Evolutionary conservation across 1,140 invertebrate species (phyloP).

Genomic region (Protaetia brevitarsis): DNA sequence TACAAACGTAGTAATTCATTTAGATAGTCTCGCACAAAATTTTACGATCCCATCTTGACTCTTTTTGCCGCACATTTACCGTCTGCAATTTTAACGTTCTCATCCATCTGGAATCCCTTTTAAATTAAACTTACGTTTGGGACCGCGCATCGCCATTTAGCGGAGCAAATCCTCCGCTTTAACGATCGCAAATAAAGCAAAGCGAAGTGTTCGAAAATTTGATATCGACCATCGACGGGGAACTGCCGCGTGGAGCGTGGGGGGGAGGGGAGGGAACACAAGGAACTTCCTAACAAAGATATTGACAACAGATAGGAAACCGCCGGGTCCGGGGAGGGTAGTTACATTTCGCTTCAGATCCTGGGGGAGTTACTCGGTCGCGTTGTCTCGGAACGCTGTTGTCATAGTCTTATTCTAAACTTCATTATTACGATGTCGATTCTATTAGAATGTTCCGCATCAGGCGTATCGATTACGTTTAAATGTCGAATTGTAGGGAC

Average conservation of each 20-base stretch:
- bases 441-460: neutral
- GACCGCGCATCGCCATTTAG: neutral
- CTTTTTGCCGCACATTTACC: too few species aligned
- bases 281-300: constrained; percentile 4
- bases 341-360: neutral
- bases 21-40: too few species aligned
- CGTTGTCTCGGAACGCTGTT: neutral
- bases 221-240: constrained; percentile 11
- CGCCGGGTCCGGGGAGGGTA: neutral
- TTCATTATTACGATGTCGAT: constrained; percentile 8
- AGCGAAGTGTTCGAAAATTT: constrained; percentile 7
- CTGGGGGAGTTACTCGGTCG: neutral
- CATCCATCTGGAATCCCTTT: neutral
- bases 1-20: too few species aligned
- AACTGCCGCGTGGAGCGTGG: neutral
- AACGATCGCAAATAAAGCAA: constrained; percentile 16
- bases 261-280: neutral
- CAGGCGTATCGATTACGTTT: too few species aligned
- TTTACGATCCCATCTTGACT: too few species aligned
- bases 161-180: neutral
- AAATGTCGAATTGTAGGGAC: too few species aligned
- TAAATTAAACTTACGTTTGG: constrained; percentile 10
- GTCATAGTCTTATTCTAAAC: neutral
- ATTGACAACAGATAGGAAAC: constrained; percentile 23
- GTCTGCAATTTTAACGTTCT: neutral